Evolutionary conservation across 2,797 vertebrate species (phyloP).

Genomic region (Jordanella pulchra): DNA sequence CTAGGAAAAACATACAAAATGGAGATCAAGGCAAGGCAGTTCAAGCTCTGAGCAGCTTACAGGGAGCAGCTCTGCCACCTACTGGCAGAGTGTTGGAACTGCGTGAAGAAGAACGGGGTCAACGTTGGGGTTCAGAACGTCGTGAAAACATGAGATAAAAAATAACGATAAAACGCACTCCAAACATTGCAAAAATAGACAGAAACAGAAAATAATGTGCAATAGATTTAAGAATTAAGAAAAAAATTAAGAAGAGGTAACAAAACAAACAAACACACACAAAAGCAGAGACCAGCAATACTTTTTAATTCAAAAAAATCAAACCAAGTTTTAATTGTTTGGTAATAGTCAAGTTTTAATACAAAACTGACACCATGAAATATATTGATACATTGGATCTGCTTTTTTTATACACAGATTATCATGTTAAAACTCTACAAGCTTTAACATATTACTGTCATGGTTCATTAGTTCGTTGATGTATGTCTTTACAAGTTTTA

Average conservation of each 20-base stretch:
- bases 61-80: conserved; percentile 61
- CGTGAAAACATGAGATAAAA: not conserved
- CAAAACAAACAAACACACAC: not conserved
- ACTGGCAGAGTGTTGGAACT: conserved; percentile 30
- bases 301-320: not conserved
- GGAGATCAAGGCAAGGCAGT: conserved; percentile 73
- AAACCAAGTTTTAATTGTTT: not conserved
- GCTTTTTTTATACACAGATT: not conserved
- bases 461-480: not conserved
- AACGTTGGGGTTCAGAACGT: not conserved
- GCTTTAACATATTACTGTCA: not conserved
- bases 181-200: not conserved
- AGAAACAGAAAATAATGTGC: not conserved
- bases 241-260: not conserved
- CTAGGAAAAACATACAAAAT: conserved; percentile 87
- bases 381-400: not conserved
- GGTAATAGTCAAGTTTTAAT: not conserved
- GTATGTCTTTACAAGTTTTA: not conserved
- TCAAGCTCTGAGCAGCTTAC: conserved; percentile 58
- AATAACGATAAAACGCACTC: not conserved
- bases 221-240: not conserved
- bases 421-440: not conserved
- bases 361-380: not conserved
- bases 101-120: conserved; percentile 27
- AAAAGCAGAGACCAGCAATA: not conserved